Base-by-base conservation (phyloP, 1,140 invertebrate species). In the Bombus consobrinus region DNA sequence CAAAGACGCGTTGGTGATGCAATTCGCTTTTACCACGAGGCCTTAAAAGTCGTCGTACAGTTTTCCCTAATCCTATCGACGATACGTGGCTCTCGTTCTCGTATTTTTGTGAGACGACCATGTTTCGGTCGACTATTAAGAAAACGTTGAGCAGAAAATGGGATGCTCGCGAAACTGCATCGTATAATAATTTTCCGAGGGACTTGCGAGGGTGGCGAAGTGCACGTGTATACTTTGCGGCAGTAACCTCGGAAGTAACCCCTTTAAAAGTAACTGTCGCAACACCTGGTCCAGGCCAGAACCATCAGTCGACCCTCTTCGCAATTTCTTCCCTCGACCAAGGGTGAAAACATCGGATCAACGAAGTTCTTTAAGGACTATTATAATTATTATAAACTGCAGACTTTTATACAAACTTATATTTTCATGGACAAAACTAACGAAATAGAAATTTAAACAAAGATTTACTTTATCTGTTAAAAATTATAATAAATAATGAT, bases 181-280 rank as follows among this genome's bases (percentile, higher is more conserved):
- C 82, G 72, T 88, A 85, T 87, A 89, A 90, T 90, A 90, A 90
- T 90, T 90, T 90, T 83, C 86, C 59, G n/a, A 76, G 79, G 22
- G 78, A 80, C 62, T 83, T 71, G 62, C 79, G 43, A 86, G 82
- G 78, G 82, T 86, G 88, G 90, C 87, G 77, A 92, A 90, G 87
- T 86, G 88, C 88, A 82, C 81, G 79, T 76, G 80, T 59, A 64
- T 81, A 88, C 72, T 80, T 84, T 59, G 71, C 79, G 72, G 85
- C 53, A 89, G 90, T 92, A 92, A 93, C 88, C 86, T 82, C 90
- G 89, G 69, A 88, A 90, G 91, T 91, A 92, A 91, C 92, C 91
- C 89, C 90, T 92, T 92, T 91, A 92, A 92, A 93, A 92, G 90
- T 93, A 92, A 93, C 92, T 89, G 91, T 90, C 86, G 89, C 83